phyloP scores from a whole-genome alignment of 1,140 invertebrate species.

The Asobara japonica region DNA sequence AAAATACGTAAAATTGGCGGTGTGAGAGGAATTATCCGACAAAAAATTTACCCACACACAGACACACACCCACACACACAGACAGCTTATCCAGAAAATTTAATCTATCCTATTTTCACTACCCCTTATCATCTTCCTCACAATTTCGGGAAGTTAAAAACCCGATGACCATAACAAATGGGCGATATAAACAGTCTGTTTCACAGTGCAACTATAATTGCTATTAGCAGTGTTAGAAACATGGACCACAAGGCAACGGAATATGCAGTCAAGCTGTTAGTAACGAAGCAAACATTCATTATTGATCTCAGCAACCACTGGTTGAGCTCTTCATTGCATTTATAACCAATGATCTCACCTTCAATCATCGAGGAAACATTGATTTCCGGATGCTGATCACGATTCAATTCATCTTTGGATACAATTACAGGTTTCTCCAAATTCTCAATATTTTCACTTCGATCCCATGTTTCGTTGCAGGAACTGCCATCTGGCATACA shows the following conservation, averaged over 20 bases:
- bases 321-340: constrained; percentile 36
- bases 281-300: constrained; percentile 45
- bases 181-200: background rate
- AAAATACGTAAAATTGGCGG: too few relatives aligned
- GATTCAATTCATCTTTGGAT: background rate
- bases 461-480: background rate
- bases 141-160: too few relatives aligned
- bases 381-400: background rate
- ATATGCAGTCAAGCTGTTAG: constrained; percentile 46
- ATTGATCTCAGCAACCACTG: constrained; percentile 39
- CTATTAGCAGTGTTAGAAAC: constrained; percentile 47
- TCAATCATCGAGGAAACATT: constrained; percentile 30
- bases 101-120: background rate
- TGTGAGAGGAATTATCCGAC: too few relatives aligned
- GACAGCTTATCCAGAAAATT: too few relatives aligned
- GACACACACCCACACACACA: too few relatives aligned
- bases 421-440: background rate
- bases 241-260: constrained; percentile 45
- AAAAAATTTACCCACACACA: too few relatives aligned
- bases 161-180: background rate
- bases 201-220: constrained; percentile 43
- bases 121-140: background rate
- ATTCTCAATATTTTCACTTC: background rate
- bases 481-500: background rate
- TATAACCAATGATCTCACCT: constrained; percentile 46